Evolutionary conservation across 2,797 vertebrate genomes (phyloP).

Genomic region (Galagoides demidoff): DNA sequence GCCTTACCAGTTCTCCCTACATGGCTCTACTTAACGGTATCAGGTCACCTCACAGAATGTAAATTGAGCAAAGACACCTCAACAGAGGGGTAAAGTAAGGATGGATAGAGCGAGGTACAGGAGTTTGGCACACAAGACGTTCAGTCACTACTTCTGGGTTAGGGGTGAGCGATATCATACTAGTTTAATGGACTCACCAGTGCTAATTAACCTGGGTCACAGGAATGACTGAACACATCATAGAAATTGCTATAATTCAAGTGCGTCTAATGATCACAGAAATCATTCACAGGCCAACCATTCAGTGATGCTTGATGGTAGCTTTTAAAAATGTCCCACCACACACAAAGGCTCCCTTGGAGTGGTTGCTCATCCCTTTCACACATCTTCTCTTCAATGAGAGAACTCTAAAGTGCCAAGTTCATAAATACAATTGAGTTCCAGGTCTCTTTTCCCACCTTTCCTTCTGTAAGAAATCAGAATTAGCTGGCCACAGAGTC

Average conservation of each 20-base stretch:
- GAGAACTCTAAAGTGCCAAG: not conserved
- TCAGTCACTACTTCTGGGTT: constrained; percentile 65
- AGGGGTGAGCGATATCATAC: constrained; percentile 60
- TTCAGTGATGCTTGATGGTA: constrained; percentile 43
- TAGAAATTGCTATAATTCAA: constrained; percentile 59
- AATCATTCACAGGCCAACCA: constrained; percentile 64
- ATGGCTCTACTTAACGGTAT: not conserved
- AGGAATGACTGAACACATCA: constrained; percentile 46
- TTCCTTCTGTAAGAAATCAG: not conserved
- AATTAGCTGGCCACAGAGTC: not conserved
- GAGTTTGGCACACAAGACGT: not conserved
- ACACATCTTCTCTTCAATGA: constrained; percentile 31
- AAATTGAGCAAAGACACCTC: constrained; percentile 11
- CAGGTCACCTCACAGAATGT: not conserved
- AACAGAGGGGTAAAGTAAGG: constrained; percentile 46
- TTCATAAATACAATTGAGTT: constrained; percentile 6
- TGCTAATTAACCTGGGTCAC: constrained; percentile 57
- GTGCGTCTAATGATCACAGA: constrained; percentile 54
- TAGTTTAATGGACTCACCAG: constrained; percentile 68
- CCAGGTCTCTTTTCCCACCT: not conserved
- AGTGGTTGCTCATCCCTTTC: not conserved
- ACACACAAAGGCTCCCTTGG: not conserved
- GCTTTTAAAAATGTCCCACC: constrained; percentile 26
- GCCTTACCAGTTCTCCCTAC: not conserved
- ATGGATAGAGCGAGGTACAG: constrained; percentile 55